Base-by-base conservation (phyloP, 1,140 invertebrate genomes). In the Zeugodacus cucurbitae region DNA sequence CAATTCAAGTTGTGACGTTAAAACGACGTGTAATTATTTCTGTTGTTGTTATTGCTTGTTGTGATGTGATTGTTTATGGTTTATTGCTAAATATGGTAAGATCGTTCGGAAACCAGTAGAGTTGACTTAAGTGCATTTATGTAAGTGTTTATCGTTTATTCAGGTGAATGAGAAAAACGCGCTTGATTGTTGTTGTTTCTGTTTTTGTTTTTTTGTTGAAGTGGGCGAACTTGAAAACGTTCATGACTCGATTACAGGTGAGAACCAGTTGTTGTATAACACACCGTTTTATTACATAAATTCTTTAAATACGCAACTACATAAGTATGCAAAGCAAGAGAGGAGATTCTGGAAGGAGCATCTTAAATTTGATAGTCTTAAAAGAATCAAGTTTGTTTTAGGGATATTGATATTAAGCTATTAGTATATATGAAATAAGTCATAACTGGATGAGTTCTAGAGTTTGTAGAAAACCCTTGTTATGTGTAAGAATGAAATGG, bases 221-320 rank as follows among this genome's bases (percentile, higher is more conserved):
- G 74, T 82, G 74, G 74, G 74, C 74, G 74, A 82, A 82, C 74
- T 82, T 82, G 74, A 82, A 82, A 34, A 34, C 41, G 74, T 82
- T 82, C 74, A 82, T 82, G 74, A 82, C 74, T 82, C 29, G 74
- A 44, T 82, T 82, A 29, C 74, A 82, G 41, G 41, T 82, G 74
- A 44, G 41, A 48, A 82, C 74, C 22, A 82, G 74, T 82, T 82
- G 74, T 82, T 82, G 67, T 54, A 54, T 54, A 54, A 54, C 14
- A 54, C 48, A 54, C 3, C 48, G 48, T 20, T 54, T 54, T 54
- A 54, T 54, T 54, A 54, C 48, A 54, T 54, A 20, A 54, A 54
- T 54, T 17, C 14, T 54, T 17, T 54, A 54, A 54, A 54, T 54
- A 54, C 11, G 4, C 14, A 17, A 54, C 14, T 3, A 54, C 48